Percentiles rank a stretch among this genome's conserved stretches.
phyloP scores from a whole-genome alignment of 1,140 invertebrate genomes.

The Orius laevigatus region DNA sequence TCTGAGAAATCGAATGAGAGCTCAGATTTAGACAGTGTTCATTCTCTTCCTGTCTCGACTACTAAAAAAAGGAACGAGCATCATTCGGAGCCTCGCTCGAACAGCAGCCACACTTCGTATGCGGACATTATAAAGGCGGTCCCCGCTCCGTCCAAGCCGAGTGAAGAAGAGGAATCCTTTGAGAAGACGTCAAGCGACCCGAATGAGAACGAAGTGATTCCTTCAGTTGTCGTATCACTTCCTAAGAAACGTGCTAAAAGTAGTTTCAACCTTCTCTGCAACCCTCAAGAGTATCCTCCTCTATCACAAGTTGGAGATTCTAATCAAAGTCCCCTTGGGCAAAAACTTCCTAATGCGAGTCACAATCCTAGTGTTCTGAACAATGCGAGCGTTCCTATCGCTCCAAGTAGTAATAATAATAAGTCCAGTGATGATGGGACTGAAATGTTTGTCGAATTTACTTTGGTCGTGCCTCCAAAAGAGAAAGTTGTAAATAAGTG shows the following conservation, averaged over 20 bases:
- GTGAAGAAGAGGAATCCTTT: not conserved
- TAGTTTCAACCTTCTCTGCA: not conserved
- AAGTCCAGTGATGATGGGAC: not conserved
- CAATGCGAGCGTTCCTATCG: slow-evolving; percentile 13
- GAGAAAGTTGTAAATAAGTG: slow-evolving; percentile 6
- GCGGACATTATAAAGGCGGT: slow-evolving; percentile 43
- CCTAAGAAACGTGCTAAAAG: slow-evolving; percentile 4
- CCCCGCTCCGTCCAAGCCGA: slow-evolving; percentile 6
- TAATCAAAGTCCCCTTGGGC: not conserved
- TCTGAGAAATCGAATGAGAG: slow-evolving; percentile 59
- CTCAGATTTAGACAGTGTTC: slow-evolving; percentile 51
- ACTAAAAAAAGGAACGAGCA: slow-evolving; percentile 26
- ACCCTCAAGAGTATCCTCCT: slow-evolving; percentile 3
- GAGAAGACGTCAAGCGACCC: not conserved
- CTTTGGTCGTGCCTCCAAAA: slow-evolving; percentile 12
- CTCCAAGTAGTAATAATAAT: slow-evolving; percentile 11
- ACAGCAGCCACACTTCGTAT: slow-evolving; percentile 38
- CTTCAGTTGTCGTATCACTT: slow-evolving; percentile 11
- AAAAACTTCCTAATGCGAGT: not conserved
- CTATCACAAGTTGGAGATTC: not conserved
- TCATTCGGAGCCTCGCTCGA: not conserved
- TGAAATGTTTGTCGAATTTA: slow-evolving; percentile 18
- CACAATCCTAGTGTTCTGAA: slow-evolving; percentile 4
- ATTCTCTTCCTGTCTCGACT: slow-evolving; percentile 47
- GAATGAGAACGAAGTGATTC: slow-evolving; percentile 8